A percentile compares a stretch with the other conserved stretches of the same genome.
Conservation (phyloP, 2,888 invertebrate genomes). For the Gasteruption jaculator region DNA sequence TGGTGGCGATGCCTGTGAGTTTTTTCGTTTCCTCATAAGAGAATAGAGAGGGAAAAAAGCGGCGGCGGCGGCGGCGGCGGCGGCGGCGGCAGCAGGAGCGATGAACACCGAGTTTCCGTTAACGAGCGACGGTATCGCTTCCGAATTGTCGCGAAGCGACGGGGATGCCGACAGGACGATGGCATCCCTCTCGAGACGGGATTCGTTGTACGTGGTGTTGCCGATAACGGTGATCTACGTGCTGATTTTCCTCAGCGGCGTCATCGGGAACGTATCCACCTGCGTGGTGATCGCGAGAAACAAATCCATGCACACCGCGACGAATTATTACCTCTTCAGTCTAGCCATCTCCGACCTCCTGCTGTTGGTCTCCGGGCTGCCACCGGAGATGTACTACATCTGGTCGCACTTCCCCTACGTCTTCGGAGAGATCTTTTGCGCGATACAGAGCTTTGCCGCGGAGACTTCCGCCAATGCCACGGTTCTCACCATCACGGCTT, state of each 20-base stretch:
- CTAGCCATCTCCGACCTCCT: conserved; percentile 74
- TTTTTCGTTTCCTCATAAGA: no score
- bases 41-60: no score
- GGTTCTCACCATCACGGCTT: conserved; percentile 81
- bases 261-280: conserved; percentile 75
- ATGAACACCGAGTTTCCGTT: no score
- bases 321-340: conserved; percentile 79
- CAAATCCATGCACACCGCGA: conserved; percentile 78
- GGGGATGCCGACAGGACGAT: no score
- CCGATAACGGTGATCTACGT: conserved; percentile 67
- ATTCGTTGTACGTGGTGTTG: conserved; percentile 61
- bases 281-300: conserved; percentile 75
- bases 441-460: conserved; percentile 69
- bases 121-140: no score
- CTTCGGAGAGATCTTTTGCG: conserved; percentile 74
- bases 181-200: conserved; percentile 47
- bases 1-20: no score
- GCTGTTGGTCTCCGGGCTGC: conserved; percentile 71
- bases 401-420: conserved; percentile 73
- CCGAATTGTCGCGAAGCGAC: no score
- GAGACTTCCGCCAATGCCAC: conserved; percentile 86
- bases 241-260: conserved; percentile 67
- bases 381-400: conserved; percentile 71
- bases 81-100: no score
- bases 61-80: no score